Percentiles rank a stretch among this genome's conserved stretches.
Conservation (phyloP, 2,797 vertebrate species). For the Pangasius djambal region DNA sequence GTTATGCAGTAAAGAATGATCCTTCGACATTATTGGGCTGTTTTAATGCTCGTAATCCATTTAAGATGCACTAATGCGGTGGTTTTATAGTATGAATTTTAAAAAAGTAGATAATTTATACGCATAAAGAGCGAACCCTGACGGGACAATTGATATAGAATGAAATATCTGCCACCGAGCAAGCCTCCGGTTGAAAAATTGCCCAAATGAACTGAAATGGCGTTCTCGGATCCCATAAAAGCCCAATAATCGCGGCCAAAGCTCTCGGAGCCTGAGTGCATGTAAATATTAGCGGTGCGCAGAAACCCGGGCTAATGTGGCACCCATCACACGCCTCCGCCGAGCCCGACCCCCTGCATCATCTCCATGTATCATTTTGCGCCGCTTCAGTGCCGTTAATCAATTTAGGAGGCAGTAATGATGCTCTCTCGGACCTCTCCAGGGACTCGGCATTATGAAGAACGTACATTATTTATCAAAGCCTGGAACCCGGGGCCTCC, state of each 20-base stretch:
- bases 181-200: conserved; percentile 28
- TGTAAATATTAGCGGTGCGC: conserved; percentile 56
- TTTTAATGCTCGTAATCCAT: conserved; percentile 12
- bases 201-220: conserved; percentile 37
- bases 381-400: conserved; percentile 97
- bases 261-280: conserved; percentile 53
- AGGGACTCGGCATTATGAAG: conserved; percentile 92
- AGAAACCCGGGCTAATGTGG: conserved; percentile 51
- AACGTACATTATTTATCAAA: conserved; percentile 99
- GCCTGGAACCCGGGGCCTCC: conserved; percentile 87
- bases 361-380: conserved; percentile 98
- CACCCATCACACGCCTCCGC: conserved; percentile 55
- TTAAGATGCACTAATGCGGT: background rate
- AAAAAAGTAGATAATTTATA: background rate
- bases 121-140: background rate
- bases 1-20: background rate
- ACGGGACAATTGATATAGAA: background rate
- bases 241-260: conserved; percentile 38
- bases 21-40: background rate
- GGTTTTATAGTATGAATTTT: background rate
- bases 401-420: conserved; percentile 99
- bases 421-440: conserved; percentile 93
- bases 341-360: conserved; percentile 71
- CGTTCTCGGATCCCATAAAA: conserved; percentile 50
- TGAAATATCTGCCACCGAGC: background rate